These are phyloP conservation scores for Phalacrocorax brasilianus DNA, from an alignment of 2,113 vertebrate species.

Conservation along the genomic window DNA sequence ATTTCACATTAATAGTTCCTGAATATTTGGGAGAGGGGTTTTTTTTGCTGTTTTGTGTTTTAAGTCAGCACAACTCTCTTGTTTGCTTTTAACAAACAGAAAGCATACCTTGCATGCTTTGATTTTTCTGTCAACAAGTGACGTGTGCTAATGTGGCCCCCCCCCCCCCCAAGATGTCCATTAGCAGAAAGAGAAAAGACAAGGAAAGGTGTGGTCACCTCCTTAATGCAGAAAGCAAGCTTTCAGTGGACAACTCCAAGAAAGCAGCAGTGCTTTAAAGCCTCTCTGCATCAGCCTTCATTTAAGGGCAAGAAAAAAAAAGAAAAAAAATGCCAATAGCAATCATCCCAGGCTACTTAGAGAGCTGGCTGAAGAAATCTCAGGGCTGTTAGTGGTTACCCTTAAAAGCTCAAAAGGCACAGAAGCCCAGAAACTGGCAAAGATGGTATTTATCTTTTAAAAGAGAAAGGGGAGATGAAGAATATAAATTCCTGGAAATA, in stretches of 20 bases:
- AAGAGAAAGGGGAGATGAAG: background rate
- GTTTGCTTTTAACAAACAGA: background rate
- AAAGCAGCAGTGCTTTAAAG: background rate
- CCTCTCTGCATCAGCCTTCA: background rate
- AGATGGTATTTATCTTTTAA: background rate
- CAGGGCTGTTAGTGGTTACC: slow-evolving; percentile 4
- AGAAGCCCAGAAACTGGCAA: background rate
- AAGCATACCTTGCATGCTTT: background rate
- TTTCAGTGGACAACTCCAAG: background rate
- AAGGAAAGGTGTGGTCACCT: background rate
- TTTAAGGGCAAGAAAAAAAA: background rate
- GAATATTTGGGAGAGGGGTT: background rate
- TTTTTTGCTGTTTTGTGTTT: background rate
- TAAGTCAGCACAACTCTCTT: background rate
- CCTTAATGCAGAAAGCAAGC: background rate
- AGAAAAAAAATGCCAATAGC: background rate
- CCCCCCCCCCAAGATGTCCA: background rate
- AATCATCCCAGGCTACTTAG: background rate
- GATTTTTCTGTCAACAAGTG: background rate
- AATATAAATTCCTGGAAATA: slow-evolving; percentile 18
- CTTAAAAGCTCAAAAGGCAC: slow-evolving; percentile 18
- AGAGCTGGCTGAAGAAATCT: background rate
- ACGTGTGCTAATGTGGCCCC: background rate
- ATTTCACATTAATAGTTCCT: background rate
- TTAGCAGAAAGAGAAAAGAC: background rate